phyloP scores from a whole-genome alignment of 2,888 invertebrate species.

The Meandrusa payeni region DNA sequence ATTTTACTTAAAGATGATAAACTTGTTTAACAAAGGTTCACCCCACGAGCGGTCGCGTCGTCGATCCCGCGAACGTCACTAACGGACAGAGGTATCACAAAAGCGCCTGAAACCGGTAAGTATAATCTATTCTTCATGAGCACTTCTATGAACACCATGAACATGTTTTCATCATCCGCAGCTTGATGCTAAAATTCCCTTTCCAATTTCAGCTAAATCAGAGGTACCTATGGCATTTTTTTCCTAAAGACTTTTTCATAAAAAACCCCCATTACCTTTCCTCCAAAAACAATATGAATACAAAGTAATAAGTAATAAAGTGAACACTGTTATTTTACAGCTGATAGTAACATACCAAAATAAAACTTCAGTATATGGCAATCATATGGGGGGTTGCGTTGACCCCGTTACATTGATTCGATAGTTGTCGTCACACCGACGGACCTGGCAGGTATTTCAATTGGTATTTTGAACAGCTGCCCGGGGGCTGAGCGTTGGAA shows the following conservation, averaged over 20 bases:
- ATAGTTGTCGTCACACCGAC: constrained; percentile 77
- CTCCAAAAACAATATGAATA: constrained; percentile 37
- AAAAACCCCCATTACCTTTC: constrained; percentile 27
- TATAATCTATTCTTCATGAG: constrained; percentile 35
- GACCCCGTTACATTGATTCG: constrained; percentile 65
- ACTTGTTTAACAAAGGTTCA: constrained; percentile 50
- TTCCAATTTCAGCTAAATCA: constrained; percentile 24
- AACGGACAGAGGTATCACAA: constrained; percentile 80
- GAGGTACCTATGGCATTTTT: constrained; percentile 26
- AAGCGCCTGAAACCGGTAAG: constrained; percentile 73
- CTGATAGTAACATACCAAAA: constrained; percentile 74
- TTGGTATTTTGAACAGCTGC: constrained; percentile 75
- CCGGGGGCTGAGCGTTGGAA: constrained; percentile 37
- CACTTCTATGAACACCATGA: constrained; percentile 22
- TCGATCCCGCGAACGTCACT: constrained; percentile 72
- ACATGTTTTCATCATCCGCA: constrained; percentile 23
- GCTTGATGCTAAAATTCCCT: constrained; percentile 16
- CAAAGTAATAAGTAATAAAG: constrained; percentile 68
- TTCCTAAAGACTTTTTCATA: constrained; percentile 25
- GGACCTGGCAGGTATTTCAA: constrained; percentile 78
- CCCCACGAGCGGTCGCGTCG: constrained; percentile 65
- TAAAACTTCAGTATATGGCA: constrained; percentile 75
- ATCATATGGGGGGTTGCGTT: constrained; percentile 64
- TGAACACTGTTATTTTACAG: constrained; percentile 78
- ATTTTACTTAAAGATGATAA: too few species aligned